Conservation (phyloP, 64 coral and sea anemone species). For the Montipora capricornis region DNA sequence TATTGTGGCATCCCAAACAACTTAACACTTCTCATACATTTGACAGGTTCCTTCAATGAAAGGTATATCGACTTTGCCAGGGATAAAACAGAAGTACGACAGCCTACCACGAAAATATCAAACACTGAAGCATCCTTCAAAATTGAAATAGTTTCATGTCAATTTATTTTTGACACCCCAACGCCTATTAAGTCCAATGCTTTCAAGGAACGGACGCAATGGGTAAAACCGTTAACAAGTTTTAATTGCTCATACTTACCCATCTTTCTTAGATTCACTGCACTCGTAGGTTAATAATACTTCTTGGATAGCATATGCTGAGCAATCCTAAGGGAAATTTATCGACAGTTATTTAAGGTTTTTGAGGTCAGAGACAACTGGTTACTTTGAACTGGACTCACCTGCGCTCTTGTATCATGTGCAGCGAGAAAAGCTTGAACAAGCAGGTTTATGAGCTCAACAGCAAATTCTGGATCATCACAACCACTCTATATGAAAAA, state of each 20-base stretch:
- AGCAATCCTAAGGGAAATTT: conserved; percentile 79
- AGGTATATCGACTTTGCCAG: no score
- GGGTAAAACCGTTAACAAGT: not conserved
- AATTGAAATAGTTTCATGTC: no score
- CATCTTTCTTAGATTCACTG: conserved; percentile 78
- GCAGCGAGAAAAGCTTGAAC: conserved; percentile 94
- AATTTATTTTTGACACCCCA: no score
- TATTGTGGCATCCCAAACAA: no score
- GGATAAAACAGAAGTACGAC: no score
- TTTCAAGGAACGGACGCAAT: not conserved
- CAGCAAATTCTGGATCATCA: conserved; percentile 87
- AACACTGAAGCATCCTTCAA: no score
- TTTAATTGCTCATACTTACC: conserved; percentile 50
- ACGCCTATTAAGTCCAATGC: no score
- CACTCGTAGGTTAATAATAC: conserved; percentile 90
- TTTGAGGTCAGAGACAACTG: not conserved
- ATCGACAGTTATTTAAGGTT: not conserved
- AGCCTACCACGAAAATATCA: no score
- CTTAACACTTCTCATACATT: no score
- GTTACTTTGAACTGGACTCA: not conserved
- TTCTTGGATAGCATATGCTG: conserved; percentile 97
- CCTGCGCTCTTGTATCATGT: conserved; percentile 96
- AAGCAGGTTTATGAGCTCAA: conserved; percentile 90
- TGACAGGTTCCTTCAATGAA: no score
- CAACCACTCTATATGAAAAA: conserved; percentile 77